Evolutionary conservation across 2,113 vertebrate genomes (phyloP), one percentile per base, ranked within the genome.

Genomic region (Heloderma charlesbogerti): DNA sequence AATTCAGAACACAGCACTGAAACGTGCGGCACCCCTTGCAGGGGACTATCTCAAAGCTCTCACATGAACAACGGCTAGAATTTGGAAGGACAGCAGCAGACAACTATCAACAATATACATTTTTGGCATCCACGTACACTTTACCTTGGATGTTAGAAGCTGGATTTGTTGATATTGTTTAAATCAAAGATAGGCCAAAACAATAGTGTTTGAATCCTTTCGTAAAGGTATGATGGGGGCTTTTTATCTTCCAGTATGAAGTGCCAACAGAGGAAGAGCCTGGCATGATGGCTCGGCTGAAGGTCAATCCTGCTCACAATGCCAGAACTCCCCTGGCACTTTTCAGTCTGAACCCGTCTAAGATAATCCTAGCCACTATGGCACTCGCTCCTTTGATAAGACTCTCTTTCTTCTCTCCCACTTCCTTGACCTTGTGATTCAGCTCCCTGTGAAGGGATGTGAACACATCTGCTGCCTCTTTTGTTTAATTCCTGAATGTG

Each of bases 391-490:
- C 77, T 93, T 93, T 34, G 80, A 77, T 29, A 84, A 89, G 89
- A 16, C 25, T 91, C 16, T 90, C 37, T 88, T 92, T 89, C 69
- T 89, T 57, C 18, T 63, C 72, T 90, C 75, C 18, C 10, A 93
- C 15, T 85, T 93, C 34, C 51, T 75, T 92, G 88, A 91, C 45
- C 90, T 94, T 93, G 82, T 81, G 29, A 87, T 84, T 92, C 85
- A 87, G 22, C 80, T 95, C 29, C 25, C 91, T 72, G 43, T 80
- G 83, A 94, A 94, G 87, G 69, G 93, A 89, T 29, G 25, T 67
- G 88, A 93, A 93, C 94, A 16, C 92, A 91, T 90, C 88, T 93
- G 92, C 84, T 84, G 69, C n/a, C n/a, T 91, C 71, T 89, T 94
- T 93, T 29, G 0, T 94, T 93, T 89, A 89, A 90, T 92, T 94